phyloP scores from a whole-genome alignment of 2,888 invertebrate genomes.

The Nemurella pictetii region DNA sequence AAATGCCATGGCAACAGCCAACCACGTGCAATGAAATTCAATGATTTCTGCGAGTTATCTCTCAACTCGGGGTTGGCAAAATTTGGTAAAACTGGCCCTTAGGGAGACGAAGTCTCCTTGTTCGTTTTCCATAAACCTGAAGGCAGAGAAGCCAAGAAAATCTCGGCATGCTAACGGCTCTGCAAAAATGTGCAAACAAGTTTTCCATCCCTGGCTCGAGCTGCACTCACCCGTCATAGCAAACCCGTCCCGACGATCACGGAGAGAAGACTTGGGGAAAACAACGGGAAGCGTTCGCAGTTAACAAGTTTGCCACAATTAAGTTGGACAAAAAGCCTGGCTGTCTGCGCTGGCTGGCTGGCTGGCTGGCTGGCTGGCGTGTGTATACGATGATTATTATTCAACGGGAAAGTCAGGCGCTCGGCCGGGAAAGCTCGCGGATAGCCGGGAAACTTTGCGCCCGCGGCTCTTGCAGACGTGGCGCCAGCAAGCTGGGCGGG shows the following conservation, averaged over 20 bases:
- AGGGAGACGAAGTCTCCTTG: too few species aligned
- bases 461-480: not conserved
- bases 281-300: conserved; percentile 15
- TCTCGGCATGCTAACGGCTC: too few species aligned
- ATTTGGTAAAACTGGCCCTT: too few species aligned
- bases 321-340: conserved; percentile 32
- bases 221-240: not conserved
- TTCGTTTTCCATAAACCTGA: too few species aligned
- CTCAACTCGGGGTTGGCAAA: too few species aligned
- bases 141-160: too few species aligned
- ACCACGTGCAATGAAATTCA: too few species aligned
- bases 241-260: not conserved
- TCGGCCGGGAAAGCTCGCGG: not conserved
- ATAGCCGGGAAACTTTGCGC: not conserved
- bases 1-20: too few species aligned
- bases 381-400: conserved; percentile 39
- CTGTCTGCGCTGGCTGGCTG: too few species aligned
- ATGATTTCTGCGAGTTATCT: too few species aligned
- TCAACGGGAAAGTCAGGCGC: conserved; percentile 34
- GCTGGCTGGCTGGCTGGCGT: too few species aligned
- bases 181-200: too few species aligned
- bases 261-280: not conserved
- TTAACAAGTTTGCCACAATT: conserved; percentile 41
- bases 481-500: not conserved
- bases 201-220: not conserved